A percentile compares a stretch with the other conserved stretches of the same genome.
Evolutionary conservation across 2,797 vertebrate genomes (phyloP).

Genomic region (Setipinna tenuifilis): DNA sequence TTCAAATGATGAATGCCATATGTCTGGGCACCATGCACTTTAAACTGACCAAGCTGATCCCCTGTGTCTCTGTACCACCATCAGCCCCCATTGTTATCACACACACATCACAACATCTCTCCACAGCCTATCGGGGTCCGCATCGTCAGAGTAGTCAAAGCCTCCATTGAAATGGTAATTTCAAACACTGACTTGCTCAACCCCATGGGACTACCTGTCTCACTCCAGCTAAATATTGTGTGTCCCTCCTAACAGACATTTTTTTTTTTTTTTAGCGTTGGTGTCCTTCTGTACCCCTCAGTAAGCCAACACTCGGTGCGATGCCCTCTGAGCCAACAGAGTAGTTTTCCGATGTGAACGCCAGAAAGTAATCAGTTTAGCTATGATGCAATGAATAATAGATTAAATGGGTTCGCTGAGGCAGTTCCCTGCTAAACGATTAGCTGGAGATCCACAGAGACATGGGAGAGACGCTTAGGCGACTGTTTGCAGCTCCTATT

Average conservation of each 20-base stretch:
- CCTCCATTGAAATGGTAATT: conserved; percentile 41
- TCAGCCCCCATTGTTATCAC: neutral
- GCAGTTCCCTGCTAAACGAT: conserved; percentile 41
- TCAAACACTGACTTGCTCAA: conserved; percentile 25
- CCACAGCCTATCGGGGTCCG: neutral
- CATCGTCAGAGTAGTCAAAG: conserved; percentile 32
- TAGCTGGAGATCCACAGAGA: conserved; percentile 47
- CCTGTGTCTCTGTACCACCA: neutral
- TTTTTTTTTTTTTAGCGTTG: conserved; percentile 46
- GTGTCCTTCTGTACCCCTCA: conserved; percentile 27
- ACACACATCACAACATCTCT: conserved; percentile 2
- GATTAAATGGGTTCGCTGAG: conserved; percentile 54
- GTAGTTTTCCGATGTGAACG: conserved; percentile 37
- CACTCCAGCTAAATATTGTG: conserved; percentile 44
- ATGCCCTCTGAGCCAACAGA: neutral
- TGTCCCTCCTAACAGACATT: conserved; percentile 34
- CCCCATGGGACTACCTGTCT: conserved; percentile 39
- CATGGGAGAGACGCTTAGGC: conserved; percentile 31
- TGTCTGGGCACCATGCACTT: neutral
- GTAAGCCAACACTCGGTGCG: neutral
- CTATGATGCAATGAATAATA: conserved; percentile 58
- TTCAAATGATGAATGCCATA: neutral
- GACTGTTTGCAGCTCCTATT: conserved; percentile 32
- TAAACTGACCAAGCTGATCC: neutral
- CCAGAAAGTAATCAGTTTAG: conserved; percentile 47